phyloP scores from a whole-genome alignment of 2,888 invertebrate genomes.

The Cryptosula pallasiana region DNA sequence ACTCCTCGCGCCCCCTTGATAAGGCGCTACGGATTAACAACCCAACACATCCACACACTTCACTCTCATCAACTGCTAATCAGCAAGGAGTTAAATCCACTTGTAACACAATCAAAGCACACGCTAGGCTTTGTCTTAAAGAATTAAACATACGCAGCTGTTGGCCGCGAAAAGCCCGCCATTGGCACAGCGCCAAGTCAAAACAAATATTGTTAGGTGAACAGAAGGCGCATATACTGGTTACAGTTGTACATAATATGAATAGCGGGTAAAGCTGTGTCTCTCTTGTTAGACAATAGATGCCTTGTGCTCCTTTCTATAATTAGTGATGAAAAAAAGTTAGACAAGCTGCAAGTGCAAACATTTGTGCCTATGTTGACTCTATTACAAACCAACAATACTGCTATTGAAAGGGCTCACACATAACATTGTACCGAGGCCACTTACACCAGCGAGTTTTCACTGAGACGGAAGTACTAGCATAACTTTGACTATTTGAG shows the following conservation, averaged over 20 bases:
- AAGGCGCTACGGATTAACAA: not conserved
- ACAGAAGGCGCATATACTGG: too few species aligned
- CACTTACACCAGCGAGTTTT: too few species aligned
- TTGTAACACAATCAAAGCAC: not conserved
- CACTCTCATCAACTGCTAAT: not conserved
- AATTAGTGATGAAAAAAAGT: not conserved
- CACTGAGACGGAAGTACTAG: too few species aligned
- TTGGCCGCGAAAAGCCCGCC: conserved; percentile 14
- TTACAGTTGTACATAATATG: too few species aligned
- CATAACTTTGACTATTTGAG: too few species aligned
- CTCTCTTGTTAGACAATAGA: not conserved
- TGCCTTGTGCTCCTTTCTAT: not conserved
- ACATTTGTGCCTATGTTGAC: too few species aligned
- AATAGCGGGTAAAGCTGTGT: too few species aligned
- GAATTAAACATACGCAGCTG: conserved; percentile 16
- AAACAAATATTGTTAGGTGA: not conserved
- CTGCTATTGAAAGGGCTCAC: too few species aligned
- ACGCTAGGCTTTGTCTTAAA: conserved; percentile 4
- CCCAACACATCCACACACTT: not conserved
- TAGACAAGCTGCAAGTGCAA: not conserved
- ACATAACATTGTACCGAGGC: too few species aligned
- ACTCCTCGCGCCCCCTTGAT: not conserved
- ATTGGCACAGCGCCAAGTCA: conserved; percentile 14
- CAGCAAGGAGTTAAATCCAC: not conserved
- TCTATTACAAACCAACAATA: too few species aligned